A percentile compares a stretch with the other conserved stretches of the same genome.
phyloP scores from a whole-genome alignment of 2,113 vertebrate species.

The Sturnus vulgaris region DNA sequence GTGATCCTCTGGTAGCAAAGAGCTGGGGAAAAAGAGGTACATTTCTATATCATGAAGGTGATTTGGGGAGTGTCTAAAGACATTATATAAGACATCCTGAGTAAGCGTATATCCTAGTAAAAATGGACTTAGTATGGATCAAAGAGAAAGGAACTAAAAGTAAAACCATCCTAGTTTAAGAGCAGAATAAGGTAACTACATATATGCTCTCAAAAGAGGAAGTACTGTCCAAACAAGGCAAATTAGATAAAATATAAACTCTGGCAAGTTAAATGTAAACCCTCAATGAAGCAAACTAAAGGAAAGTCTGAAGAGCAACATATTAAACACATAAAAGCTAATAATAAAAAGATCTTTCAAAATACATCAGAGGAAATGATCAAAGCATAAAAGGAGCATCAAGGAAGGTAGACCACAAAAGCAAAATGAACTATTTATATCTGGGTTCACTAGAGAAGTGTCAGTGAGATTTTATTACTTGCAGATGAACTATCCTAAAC shows the following conservation, averaged over 20 bases:
- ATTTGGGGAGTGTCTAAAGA: not conserved
- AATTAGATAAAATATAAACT: not conserved
- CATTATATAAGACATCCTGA: not conserved
- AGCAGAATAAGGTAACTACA: not conserved
- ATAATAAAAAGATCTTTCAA: constrained; percentile 38
- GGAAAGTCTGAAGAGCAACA: not conserved
- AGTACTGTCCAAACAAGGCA: not conserved
- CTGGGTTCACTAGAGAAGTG: constrained; percentile 23
- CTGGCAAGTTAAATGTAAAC: not conserved
- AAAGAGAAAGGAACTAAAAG: not conserved
- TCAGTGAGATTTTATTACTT: constrained; percentile 48
- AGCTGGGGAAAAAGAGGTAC: not conserved
- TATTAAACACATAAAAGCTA: constrained; percentile 21
- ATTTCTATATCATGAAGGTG: not conserved
- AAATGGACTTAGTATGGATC: not conserved
- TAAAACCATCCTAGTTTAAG: not conserved
- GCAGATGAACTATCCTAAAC: constrained; percentile 44
- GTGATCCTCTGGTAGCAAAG: constrained; percentile 12
- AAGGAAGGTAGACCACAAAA: constrained; percentile 40
- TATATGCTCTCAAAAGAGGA: not conserved
- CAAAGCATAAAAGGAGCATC: constrained; percentile 46
- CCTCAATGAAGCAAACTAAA: not conserved
- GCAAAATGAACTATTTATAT: constrained; percentile 35
- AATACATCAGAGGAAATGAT: constrained; percentile 52
- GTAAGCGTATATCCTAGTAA: not conserved